Percentiles rank a stretch among this genome's conserved stretches.
These are phyloP conservation scores for Piscicola geometra DNA, from an alignment of 2,888 invertebrate genomes.

Conservation along the genomic window DNA sequence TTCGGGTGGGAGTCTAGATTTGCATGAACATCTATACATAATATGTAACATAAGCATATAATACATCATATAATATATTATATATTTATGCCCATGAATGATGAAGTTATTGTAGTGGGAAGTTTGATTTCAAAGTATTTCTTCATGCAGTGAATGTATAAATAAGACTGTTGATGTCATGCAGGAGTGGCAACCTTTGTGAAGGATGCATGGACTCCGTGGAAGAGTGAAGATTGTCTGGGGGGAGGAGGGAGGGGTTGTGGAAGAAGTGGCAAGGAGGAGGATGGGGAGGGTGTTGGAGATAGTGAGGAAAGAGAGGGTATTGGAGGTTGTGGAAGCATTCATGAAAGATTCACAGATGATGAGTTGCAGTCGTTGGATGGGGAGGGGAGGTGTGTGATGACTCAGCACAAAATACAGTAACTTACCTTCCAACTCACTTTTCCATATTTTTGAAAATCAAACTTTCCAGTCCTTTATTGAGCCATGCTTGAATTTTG, in stretches of 20 bases:
- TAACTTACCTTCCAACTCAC: slow-evolving; percentile 12
- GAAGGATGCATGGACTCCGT: slow-evolving; percentile 51
- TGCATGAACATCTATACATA: background rate
- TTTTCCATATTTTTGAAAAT: no score
- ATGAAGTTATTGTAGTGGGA: background rate
- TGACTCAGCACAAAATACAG: slow-evolving; percentile 56
- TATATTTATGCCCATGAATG: no score
- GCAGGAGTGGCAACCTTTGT: slow-evolving; percentile 59
- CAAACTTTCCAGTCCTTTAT: no score
- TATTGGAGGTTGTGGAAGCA: slow-evolving; percentile 52
- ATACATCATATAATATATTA: no score
- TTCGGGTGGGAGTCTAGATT: slow-evolving; percentile 53
- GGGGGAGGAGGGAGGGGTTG: slow-evolving; percentile 49
- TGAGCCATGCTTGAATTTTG: no score
- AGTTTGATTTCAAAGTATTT: no score
- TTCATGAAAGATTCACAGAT: slow-evolving; percentile 48
- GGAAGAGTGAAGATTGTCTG: slow-evolving; percentile 58
- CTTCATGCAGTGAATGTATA: background rate
- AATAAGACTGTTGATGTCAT: slow-evolving; percentile 27
- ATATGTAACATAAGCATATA: slow-evolving; percentile 5
- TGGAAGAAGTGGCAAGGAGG: slow-evolving; percentile 37
- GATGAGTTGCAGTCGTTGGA: slow-evolving; percentile 56
- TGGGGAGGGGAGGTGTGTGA: slow-evolving; percentile 58
- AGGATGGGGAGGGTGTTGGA: slow-evolving; percentile 22
- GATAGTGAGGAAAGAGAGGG: slow-evolving; percentile 4